These are phyloP conservation scores for Ceratina australensis DNA, from an alignment of 1,140 invertebrate genomes.

Conservation along the genomic window DNA sequence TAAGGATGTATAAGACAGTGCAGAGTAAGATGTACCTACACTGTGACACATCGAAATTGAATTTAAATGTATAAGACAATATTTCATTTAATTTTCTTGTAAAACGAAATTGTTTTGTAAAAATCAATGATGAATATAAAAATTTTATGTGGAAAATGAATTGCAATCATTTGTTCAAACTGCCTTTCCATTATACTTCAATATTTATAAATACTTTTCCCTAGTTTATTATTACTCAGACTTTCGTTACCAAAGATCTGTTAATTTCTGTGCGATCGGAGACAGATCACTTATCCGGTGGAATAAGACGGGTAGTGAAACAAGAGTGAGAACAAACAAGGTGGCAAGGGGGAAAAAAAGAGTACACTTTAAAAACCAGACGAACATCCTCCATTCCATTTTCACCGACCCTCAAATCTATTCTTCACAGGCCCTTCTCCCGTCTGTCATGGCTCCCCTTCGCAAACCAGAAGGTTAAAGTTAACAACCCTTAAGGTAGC, in stretches of 20 bases:
- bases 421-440: conserved; percentile 36
- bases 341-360: background rate
- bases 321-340: conserved; percentile 27
- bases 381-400: conserved; percentile 44
- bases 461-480: conserved; percentile 15
- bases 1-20: too few species aligned
- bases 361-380: conserved; percentile 50
- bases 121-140: too few species aligned
- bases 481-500: conserved; percentile 30
- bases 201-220: too few species aligned
- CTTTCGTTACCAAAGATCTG: background rate
- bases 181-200: too few species aligned
- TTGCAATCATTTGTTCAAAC: too few species aligned
- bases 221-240: background rate
- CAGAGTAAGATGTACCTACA: too few species aligned
- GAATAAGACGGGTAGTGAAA: background rate
- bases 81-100: too few species aligned
- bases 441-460: background rate
- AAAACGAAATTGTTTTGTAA: too few species aligned
- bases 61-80: conserved; percentile 14
- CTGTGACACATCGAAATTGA: background rate
- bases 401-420: conserved; percentile 41
- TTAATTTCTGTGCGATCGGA: background rate
- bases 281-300: conserved; percentile 1
- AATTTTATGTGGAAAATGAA: too few species aligned